phyloP scores from a whole-genome alignment of 2,888 invertebrate species.

The Amiota mariae region DNA sequence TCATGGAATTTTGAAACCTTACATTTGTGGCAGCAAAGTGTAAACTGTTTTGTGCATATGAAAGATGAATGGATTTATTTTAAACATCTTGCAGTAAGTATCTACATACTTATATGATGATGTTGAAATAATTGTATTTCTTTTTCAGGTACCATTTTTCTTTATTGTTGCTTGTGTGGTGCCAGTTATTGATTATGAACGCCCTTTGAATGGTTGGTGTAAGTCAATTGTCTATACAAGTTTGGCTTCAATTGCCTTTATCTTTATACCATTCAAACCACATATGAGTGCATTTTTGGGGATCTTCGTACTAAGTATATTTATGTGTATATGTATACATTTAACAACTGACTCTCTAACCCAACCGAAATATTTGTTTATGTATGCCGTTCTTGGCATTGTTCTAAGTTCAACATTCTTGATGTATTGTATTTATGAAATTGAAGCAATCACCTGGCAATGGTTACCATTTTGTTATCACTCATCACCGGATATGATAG shows the following conservation, averaged over 20 bases:
- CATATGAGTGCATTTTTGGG: neutral
- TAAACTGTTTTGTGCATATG: constrained; percentile 13
- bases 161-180: neutral
- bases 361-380: neutral
- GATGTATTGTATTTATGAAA: neutral
- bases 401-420: neutral
- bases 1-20: neutral
- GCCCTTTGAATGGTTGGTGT: constrained; percentile 15
- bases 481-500: constrained; percentile 16
- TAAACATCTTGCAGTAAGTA: neutral
- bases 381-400: neutral
- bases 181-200: constrained; percentile 4
- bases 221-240: neutral
- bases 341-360: neutral
- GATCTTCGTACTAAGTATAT: neutral
- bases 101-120: neutral
- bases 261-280: constrained; percentile 9
- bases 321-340: neutral
- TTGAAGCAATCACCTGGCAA: neutral
- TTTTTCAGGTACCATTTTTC: neutral
- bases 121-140: neutral
- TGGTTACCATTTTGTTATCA: neutral
- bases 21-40: neutral
- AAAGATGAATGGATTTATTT: neutral
- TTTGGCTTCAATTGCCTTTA: neutral